phyloP scores from a whole-genome alignment of 2,113 vertebrate genomes.

The Istiophorus platypterus region DNA sequence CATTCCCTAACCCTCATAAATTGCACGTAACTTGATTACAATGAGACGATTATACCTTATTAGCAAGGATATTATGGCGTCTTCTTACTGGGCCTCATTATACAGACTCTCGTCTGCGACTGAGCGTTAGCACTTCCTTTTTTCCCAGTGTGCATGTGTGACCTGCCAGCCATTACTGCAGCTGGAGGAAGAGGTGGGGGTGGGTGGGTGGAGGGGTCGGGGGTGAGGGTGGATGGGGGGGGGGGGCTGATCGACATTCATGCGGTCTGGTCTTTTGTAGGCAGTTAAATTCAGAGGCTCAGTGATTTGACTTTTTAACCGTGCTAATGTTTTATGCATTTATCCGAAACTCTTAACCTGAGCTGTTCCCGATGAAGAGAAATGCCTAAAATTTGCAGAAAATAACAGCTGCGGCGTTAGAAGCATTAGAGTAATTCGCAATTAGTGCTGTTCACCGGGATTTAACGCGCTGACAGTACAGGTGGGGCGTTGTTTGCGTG shows the following conservation, averaged over 20 bases:
- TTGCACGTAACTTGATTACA: slow-evolving; percentile 81
- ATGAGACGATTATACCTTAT: slow-evolving; percentile 84
- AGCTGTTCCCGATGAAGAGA: not conserved
- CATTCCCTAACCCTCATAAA: slow-evolving; percentile 76
- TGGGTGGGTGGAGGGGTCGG: no score
- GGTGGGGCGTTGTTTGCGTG: not conserved
- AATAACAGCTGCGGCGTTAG: not conserved
- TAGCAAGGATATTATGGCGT: slow-evolving; percentile 81
- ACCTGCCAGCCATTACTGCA: slow-evolving; percentile 78
- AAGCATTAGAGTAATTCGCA: not conserved
- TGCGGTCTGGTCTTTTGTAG: slow-evolving; percentile 41
- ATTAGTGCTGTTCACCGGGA: not conserved
- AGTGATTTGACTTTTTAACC: slow-evolving; percentile 29
- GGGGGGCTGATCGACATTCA: slow-evolving; percentile 51
- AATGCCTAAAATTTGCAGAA: not conserved
- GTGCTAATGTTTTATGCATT: slow-evolving; percentile 7
- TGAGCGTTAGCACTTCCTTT: slow-evolving; percentile 75
- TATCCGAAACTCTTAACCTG: not conserved
- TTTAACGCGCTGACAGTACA: not conserved
- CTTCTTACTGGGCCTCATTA: slow-evolving; percentile 81
- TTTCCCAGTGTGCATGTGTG: slow-evolving; percentile 69
- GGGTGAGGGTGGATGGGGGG: no score
- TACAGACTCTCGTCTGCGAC: slow-evolving; percentile 76
- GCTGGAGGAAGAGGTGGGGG: slow-evolving; percentile 57
- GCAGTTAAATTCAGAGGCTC: slow-evolving; percentile 36